A percentile compares a stretch with the other conserved stretches of the same genome.
phyloP scores from a whole-genome alignment of 2,797 vertebrate species.

The Loriculus beryllinus region DNA sequence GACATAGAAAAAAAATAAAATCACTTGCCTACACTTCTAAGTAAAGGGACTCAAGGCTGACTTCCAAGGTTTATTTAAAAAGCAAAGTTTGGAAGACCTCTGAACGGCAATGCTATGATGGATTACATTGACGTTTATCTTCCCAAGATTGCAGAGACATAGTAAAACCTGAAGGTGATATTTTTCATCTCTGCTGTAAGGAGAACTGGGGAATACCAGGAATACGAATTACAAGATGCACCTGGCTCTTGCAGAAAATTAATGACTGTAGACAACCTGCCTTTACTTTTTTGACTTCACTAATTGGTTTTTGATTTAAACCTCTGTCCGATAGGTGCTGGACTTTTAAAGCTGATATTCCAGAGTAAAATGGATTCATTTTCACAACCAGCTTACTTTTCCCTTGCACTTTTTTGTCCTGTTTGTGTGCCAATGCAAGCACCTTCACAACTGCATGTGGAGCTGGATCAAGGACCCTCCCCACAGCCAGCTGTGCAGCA shows the following conservation, averaged over 20 bases:
- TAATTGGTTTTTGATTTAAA: not conserved
- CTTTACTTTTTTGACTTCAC: not conserved
- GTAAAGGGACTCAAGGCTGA: not conserved
- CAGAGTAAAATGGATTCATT: not conserved
- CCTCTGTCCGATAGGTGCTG: not conserved
- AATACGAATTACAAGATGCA: not conserved
- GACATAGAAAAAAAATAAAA: not conserved
- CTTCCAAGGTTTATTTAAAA: not conserved
- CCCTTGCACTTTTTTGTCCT: not conserved
- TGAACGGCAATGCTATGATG: not conserved
- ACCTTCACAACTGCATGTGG: rapidly evolving
- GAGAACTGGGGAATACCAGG: not conserved
- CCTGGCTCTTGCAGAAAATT: not conserved
- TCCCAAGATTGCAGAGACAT: not conserved
- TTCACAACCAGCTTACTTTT: not conserved
- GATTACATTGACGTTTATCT: not conserved
- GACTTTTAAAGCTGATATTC: not conserved
- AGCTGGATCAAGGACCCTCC: not conserved
- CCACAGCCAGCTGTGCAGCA: not conserved
- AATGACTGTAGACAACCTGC: not conserved
- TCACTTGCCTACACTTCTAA: not conserved
- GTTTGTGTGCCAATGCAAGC: rapidly evolving
- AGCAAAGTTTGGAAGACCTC: not conserved
- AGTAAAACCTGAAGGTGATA: not conserved
- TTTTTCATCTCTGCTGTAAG: conserved; percentile 1